Percentiles rank a stretch among this genome's conserved stretches.
Evolutionary conservation across 2,888 invertebrate genomes (phyloP).

Genomic region (Leptinotarsa peninsularis): DNA sequence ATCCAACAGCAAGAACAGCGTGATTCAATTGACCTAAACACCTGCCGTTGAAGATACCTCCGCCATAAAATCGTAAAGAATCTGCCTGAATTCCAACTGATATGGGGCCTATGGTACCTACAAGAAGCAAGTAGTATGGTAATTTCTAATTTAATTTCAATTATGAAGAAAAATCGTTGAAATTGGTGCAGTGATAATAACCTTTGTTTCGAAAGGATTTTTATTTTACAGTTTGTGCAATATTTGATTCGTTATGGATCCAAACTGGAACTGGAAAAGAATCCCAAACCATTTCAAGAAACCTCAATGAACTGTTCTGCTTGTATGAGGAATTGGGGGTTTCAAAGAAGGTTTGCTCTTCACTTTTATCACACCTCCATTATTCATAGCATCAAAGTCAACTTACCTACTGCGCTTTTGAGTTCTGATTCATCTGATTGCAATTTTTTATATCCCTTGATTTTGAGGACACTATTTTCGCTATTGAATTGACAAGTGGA

Average conservation of each 20-base stretch:
- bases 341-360: too few relatives aligned
- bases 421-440: background rate
- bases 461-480: background rate
- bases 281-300: too few relatives aligned
- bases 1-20: slow-evolving; percentile 28
- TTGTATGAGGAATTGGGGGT: too few relatives aligned
- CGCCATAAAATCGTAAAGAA: background rate
- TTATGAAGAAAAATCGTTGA: too few relatives aligned
- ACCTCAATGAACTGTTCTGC: too few relatives aligned
- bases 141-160: too few relatives aligned
- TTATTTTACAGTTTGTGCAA: too few relatives aligned
- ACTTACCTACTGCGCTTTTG: slow-evolving; percentile 19
- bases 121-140: background rate
- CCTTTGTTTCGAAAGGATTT: too few relatives aligned
- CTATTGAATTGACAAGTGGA: slow-evolving; percentile 31
- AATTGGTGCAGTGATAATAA: too few relatives aligned
- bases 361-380: too few relatives aligned
- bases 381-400: background rate
- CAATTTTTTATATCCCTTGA: slow-evolving; percentile 7
- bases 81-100: slow-evolving; percentile 17
- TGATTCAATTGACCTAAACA: background rate
- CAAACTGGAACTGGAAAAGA: too few relatives aligned
- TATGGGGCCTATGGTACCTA: slow-evolving; percentile 27
- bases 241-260: too few relatives aligned
- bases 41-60: slow-evolving; percentile 11